phyloP scores from a whole-genome alignment of 2,797 vertebrate species.

The Petrocephalus sullivani region DNA sequence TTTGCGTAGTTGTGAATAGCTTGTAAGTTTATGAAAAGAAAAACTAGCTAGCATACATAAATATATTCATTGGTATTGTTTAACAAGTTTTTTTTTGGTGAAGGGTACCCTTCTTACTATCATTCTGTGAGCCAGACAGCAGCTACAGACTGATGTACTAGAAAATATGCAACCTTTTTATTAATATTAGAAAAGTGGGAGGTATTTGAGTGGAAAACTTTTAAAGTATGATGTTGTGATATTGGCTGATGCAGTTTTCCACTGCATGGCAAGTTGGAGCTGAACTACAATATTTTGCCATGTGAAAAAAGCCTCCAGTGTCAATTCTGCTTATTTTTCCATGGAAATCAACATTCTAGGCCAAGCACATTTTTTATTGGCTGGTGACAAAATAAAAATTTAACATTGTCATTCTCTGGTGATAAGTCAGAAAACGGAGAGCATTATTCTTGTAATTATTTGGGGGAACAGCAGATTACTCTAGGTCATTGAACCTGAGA shows the following conservation, averaged over 20 bases:
- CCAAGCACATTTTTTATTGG: not conserved
- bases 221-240: not conserved
- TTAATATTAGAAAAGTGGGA: not conserved
- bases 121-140: not conserved
- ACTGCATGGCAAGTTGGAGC: not conserved
- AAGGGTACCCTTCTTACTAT: not conserved
- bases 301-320: not conserved
- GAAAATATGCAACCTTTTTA: not conserved
- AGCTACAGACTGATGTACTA: not conserved
- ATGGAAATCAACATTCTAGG: not conserved
- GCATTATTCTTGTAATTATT: not conserved
- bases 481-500: not conserved
- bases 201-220: not conserved
- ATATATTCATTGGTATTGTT: not conserved
- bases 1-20: not conserved
- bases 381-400: not conserved
- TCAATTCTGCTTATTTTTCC: not conserved
- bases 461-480: not conserved
- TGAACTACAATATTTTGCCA: not conserved
- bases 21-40: not conserved
- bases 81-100: not conserved
- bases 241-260: not conserved
- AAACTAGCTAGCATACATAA: not conserved
- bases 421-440: not conserved
- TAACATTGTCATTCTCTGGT: not conserved